Evolutionary conservation across 2,888 invertebrate genomes (phyloP).

Genomic region (Erpobdella octoculata): DNA sequence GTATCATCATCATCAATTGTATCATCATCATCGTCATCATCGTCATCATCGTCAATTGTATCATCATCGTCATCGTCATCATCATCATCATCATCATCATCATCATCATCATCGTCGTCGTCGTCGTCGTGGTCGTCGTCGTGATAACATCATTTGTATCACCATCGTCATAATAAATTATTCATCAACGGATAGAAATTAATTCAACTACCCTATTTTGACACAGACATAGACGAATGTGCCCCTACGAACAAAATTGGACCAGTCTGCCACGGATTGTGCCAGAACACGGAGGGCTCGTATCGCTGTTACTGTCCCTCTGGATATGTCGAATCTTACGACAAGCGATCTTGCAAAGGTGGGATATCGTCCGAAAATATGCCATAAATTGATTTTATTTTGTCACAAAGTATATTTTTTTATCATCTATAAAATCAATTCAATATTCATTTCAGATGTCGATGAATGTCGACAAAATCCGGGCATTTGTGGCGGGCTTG

Average conservation of each 20-base stretch:
- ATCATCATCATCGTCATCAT: slow-evolving; percentile 18
- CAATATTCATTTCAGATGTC: slow-evolving; percentile 61
- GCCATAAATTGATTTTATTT: neutral
- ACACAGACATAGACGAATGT: slow-evolving; percentile 76
- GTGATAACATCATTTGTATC: too few relatives aligned
- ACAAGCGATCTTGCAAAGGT: slow-evolving; percentile 77
- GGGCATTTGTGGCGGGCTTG: slow-evolving; percentile 62
- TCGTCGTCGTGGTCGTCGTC: too few relatives aligned
- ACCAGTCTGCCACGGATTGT: slow-evolving; percentile 64
- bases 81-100: slow-evolving; percentile 14
- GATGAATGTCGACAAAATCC: slow-evolving; percentile 78
- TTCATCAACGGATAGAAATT: too few relatives aligned
- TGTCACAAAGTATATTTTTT: neutral
- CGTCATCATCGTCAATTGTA: slow-evolving; percentile 14
- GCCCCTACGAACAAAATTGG: slow-evolving; percentile 61
- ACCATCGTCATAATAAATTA: too few relatives aligned
- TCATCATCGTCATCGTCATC: slow-evolving; percentile 16
- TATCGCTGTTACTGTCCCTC: slow-evolving; percentile 46
- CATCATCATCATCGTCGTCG: slow-evolving; percentile 11
- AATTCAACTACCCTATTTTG: too few relatives aligned
- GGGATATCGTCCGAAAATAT: too few relatives aligned
- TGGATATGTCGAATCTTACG: slow-evolving; percentile 50
- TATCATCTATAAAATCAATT: neutral
- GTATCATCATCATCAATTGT: slow-evolving; percentile 2
- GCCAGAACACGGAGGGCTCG: slow-evolving; percentile 80